Evolutionary conservation across 2,888 invertebrate species (phyloP), one percentile per base, ranked within the genome.

Genomic region (Caradrina clavipalpis): DNA sequence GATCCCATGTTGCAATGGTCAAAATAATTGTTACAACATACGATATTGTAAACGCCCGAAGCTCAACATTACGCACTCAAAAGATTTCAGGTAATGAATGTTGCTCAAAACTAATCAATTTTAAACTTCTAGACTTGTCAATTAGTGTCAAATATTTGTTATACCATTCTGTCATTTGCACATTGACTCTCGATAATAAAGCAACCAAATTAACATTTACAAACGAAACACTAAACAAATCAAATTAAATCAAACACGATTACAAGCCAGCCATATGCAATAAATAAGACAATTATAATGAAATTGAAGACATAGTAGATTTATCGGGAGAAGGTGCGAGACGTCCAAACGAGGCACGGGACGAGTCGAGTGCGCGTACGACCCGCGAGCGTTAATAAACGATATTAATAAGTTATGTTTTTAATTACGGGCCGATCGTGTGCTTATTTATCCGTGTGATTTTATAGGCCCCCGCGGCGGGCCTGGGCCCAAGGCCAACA

Each of bases 321-420:
- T 81, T 83, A 81, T 79, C 79, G 69, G 72, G 35, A 56, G 62
- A 78, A 61, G 78, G 77, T 51, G 74, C 62, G 62, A 79, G 64
- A 66, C 66, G 63, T 60, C 47, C 45, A 47, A 64, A 73, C 65
- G 80, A 64, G 35, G 55, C 49, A 55, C 63, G 57, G 80, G 60
- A 61, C 72, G 67, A 67, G 73, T 63, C 65, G 75, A 70, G 66
- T 68, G 73, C 60, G 56, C 63, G 58, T 78, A 80, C 95, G 93
- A 94, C 92, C 91, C 90, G 93, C 90, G 91, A 93, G 90, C 92
- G 89, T 93, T 94, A 95, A 95, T 95, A 94, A 95, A 94, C 93
- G 92, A 91, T 94, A 95, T 94, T 95, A 95, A 94, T 93, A 95
- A 95, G 94, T 95, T 95, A 95, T 94, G 93, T 93, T 95, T 95